phyloP scores from a whole-genome alignment of 2,888 invertebrate species.

The Rhogogaster chlorosoma region DNA sequence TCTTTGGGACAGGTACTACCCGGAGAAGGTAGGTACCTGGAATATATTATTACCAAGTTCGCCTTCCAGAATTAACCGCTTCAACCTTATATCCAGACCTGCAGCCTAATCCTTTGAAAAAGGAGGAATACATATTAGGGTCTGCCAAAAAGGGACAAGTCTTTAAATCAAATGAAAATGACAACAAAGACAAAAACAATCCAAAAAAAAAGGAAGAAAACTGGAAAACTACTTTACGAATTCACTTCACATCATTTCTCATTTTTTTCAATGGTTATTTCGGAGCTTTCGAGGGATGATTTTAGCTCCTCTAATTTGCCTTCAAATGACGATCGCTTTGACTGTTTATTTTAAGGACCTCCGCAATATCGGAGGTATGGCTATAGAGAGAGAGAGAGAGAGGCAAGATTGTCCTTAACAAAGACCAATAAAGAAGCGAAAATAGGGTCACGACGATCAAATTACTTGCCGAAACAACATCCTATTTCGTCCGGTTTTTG shows the following conservation, averaged over 20 bases:
- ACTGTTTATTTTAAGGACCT: not conserved
- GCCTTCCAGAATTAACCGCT: constrained; percentile 2
- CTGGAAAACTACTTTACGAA: not conserved
- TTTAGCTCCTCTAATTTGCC: not conserved
- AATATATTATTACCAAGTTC: constrained; percentile 40
- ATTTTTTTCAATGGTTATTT: not conserved
- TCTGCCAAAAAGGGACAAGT: not conserved
- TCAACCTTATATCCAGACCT: not conserved
- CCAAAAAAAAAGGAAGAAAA: not conserved
- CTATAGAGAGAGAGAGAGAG: constrained; percentile 2
- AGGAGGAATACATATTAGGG: no score
- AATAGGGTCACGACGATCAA: constrained; percentile 40
- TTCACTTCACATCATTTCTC: not conserved
- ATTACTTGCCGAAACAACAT: constrained; percentile 42
- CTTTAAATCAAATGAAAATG: not conserved
- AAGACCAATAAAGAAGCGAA: constrained; percentile 35
- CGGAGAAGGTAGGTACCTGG: constrained; percentile 12
- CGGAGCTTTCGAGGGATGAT: not conserved
- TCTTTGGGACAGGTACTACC: constrained; percentile 30
- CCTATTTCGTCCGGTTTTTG: constrained; percentile 40
- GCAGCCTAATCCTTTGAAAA: not conserved
- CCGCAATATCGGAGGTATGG: not conserved
- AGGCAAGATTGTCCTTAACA: constrained; percentile 9
- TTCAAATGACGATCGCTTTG: not conserved
- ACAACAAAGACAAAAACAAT: not conserved